phyloP scores from a whole-genome alignment of 2,888 invertebrate genomes.

The Mesorhabditis sp. region DNA sequence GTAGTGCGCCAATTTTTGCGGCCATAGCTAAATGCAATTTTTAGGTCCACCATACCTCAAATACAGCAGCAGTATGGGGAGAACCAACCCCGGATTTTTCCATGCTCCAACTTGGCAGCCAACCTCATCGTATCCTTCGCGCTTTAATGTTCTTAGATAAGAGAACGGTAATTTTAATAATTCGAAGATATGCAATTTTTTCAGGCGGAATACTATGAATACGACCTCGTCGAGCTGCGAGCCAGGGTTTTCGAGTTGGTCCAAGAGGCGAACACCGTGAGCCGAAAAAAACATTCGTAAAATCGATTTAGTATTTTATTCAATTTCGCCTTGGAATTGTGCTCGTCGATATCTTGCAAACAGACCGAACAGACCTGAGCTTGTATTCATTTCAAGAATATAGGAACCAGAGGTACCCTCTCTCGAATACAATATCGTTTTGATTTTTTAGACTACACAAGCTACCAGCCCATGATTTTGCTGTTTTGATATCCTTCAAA shows the following conservation, averaged over 20 bases:
- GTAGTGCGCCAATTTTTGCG: too few species aligned
- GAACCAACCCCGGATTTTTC: constrained; percentile 51
- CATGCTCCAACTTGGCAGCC: constrained; percentile 11
- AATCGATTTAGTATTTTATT: constrained; percentile 42
- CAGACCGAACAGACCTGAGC: constrained; percentile 46
- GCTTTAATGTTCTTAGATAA: constrained; percentile 25
- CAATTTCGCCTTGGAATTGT: constrained; percentile 50
- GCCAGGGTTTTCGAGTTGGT: constrained; percentile 45
- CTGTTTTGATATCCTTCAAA: constrained; percentile 46
- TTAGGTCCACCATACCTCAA: constrained; percentile 2
- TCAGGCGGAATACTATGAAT: constrained; percentile 49
- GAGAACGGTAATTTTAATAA: constrained; percentile 18
- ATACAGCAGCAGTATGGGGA: constrained; percentile 50
- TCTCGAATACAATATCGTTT: background rate
- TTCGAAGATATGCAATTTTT: constrained; percentile 13
- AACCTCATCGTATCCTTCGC: constrained; percentile 22
- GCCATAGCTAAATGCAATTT: background rate
- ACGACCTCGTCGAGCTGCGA: constrained; percentile 41
- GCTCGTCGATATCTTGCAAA: constrained; percentile 49
- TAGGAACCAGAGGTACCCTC: constrained; percentile 31
- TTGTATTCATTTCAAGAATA: constrained; percentile 52
- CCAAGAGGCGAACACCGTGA: constrained; percentile 46
- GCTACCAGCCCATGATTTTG: constrained; percentile 52
- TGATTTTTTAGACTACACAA: constrained; percentile 25
- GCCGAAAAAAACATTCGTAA: background rate